Evolutionary conservation across 2,888 invertebrate genomes (phyloP).

Genomic region (Hirtodrosophila duncani): DNA sequence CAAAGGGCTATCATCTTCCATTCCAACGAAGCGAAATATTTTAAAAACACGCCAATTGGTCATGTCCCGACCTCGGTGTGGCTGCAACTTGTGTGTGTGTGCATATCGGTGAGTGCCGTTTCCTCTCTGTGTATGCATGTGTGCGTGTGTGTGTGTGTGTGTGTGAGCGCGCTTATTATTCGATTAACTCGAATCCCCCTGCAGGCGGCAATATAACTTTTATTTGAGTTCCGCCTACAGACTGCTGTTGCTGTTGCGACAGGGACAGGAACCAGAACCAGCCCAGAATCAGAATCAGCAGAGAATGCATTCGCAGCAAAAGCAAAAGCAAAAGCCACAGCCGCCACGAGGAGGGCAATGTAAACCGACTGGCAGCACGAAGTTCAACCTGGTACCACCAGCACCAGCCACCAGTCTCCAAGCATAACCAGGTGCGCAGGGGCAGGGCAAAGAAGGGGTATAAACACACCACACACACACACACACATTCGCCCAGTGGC

Average conservation of each 20-base stretch:
- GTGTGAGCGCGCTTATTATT: conserved; percentile 56
- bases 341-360: not conserved
- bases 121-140: conserved; percentile 3
- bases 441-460: conserved; percentile 4
- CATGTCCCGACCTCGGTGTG: conserved; percentile 60
- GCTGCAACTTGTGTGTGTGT: conserved; percentile 9
- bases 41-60: conserved; percentile 70
- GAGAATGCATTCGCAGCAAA: conserved; percentile 6
- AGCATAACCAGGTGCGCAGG: no score
- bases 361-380: no score
- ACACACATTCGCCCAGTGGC: not conserved
- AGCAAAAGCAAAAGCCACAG: not conserved
- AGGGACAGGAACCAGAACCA: conserved; percentile 3
- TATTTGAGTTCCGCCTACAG: conserved; percentile 66
- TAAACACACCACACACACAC: not conserved
- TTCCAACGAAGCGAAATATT: conserved; percentile 55
- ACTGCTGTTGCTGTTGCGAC: conserved; percentile 21
- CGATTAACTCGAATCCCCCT: conserved; percentile 69
- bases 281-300: conserved; percentile 11
- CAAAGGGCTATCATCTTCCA: conserved; percentile 57
- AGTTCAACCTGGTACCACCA: no score
- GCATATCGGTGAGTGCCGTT: not conserved
- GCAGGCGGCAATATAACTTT: conserved; percentile 72
- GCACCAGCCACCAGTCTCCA: no score
- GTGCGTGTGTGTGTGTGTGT: conserved; percentile 16